Base-by-base conservation (phyloP, 2,113 vertebrate species). In the Strix aluco region DNA sequence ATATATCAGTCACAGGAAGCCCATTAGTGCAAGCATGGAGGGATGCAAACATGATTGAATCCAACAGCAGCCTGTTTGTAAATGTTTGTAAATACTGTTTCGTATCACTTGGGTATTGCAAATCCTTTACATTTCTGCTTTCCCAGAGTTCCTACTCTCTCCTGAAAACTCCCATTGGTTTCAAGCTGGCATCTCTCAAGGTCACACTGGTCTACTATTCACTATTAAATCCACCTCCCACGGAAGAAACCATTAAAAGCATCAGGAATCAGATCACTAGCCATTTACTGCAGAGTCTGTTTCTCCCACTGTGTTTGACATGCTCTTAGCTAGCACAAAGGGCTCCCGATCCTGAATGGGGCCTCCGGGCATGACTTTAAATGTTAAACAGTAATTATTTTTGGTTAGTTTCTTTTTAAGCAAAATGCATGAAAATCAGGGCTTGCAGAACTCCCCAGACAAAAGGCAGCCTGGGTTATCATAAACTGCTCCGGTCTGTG, bases 111-210 rank as follows among this genome's bases (percentile, higher is more conserved):
- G 81, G 54, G 87, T 70, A 70, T 77, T 88, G 84, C 87, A 94
- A 94, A 96, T 95, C 78, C 82, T 73, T 44, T 80, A 58, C 32
- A 80, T 94, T 92, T 91, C 87, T 83, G 21, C 81, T 47, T 61
- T 82, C 86, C 91, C 92, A 91, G 87, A 86, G 92, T 94, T 88
- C 93, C 54, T 75, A 27, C 44, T 91, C 27, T 85, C 46, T 65
- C 66, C 49, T 81, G 52, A 85, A 87, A 89, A 49, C 62, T 72
- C 86, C 73, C 49, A 15, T 57, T 65, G 81, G 54, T 88, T 92
- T 96, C 84, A 92, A 88, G 89, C 91, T 94, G 63, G 42, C 84
- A 67, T 77, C 40, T 95, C 81, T 95, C 93, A 97, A 97, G 94
- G 95, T 96, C 94, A 83, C 87, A 78, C 54, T 36, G 54, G 78